Conservation (phyloP, 1,140 invertebrate genomes). For the Stegodyphus mimosarum region DNA sequence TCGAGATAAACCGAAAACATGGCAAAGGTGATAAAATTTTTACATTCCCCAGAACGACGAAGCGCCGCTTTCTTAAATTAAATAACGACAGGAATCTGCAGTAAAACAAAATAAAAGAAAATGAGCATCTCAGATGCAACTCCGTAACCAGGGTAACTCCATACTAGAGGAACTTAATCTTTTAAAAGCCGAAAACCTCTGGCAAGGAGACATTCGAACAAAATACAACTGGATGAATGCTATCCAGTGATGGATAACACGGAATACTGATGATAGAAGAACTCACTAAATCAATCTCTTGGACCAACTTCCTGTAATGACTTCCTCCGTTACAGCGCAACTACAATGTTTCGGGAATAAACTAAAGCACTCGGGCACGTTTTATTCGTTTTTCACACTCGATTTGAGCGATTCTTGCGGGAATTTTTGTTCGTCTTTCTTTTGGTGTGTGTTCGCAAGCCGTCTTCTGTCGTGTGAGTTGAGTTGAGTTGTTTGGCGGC, state of each 20-base stretch:
- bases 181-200: conserved; percentile 26
- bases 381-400: conserved; percentile 51
- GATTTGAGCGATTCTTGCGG: conserved; percentile 34
- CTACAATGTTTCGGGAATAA: not conserved
- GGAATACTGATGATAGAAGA: conserved; percentile 46
- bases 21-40: conserved; percentile 45
- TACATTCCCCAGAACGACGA: conserved; percentile 8
- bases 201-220: too few species aligned
- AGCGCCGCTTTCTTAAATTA: not conserved
- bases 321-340: conserved; percentile 34
- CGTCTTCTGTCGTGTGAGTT: not conserved
- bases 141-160: too few species aligned
- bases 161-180: conserved; percentile 32
- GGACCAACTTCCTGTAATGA: conserved; percentile 45
- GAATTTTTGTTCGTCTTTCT: not conserved
- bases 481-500: conserved; percentile 42
- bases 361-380: conserved; percentile 24
- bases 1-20: too few species aligned
- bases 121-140: not conserved
- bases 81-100: conserved; percentile 26
- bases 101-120: conserved; percentile 18
- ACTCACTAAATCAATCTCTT: conserved; percentile 36
- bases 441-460: not conserved
- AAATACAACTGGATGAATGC: too few species aligned
- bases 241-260: conserved; percentile 40